Base-by-base conservation (phyloP, 2,888 invertebrate genomes). In the Eledone cirrhosa region DNA sequence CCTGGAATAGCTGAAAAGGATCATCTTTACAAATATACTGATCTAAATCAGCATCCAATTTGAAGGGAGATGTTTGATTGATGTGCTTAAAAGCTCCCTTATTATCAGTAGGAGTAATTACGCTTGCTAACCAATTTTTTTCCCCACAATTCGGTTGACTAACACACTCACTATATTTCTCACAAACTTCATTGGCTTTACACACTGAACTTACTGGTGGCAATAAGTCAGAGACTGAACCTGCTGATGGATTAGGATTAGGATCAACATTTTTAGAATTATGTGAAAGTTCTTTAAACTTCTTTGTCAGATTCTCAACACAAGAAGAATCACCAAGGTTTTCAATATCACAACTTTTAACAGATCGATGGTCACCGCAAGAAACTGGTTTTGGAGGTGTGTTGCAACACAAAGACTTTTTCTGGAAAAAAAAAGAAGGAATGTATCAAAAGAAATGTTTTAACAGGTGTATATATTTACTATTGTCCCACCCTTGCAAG, bases 271-370 rank as follows among this genome's bases (percentile, higher is more conserved):
- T 16, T 4, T 24, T n/a, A 47, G 16, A 3, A 24, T 5, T 19
- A 5, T 16, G 48, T 24, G 76, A 76, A n/a, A 75, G 47, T 7
- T 31, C 47, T 16, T 19, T 76, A 1, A 76, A 76, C 22, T 76
- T 76, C 48, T 76, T 76, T 29, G 29, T 76, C 1, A 48, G 19
- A 2, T 27, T 74, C 1, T 65, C 33, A 31, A 47, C 48, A 47
- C 77, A 76, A 22, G 69, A 27, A 48, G 65, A 65, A 69, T 77
- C 74, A 69, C 82, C 82, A 47, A 83, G 80, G 67, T 81, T 82
- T 47, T 82, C 83, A n/a, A 83, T 82, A 53, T 84, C 83, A 48
- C 48, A 76, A 72, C 31, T 72, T 41, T 33, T 72, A 22, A 29
- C 4, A 22, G 16, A 22, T 7, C 31, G 19, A 69, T 33, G 22